Evolutionary conservation across 2,113 vertebrate genomes (phyloP), one percentile per base, ranked within the genome.

Genomic region (Numida meleagris): DNA sequence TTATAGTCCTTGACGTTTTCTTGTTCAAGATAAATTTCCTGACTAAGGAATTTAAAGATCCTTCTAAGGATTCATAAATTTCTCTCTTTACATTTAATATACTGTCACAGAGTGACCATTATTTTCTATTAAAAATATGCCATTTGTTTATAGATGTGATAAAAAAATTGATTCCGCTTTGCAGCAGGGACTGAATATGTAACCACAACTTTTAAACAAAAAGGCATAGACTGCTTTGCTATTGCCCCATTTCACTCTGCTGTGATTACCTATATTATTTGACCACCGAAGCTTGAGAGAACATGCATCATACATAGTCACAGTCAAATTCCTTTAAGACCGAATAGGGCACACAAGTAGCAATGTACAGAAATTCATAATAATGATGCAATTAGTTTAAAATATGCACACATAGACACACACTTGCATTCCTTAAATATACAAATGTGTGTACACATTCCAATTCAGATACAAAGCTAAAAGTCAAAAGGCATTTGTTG

Each of bases 1-100:
- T 77, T 93, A 45, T 46, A 94, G 46, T 66, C 87, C 38, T 62
- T 14, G 21, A 96, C 81, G 63, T 59, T 81, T 91, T 86, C 90
- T 86, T 93, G 77, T 85, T 96, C 55, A 81, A 92, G 55, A 18
- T 82, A 57, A 50, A 45, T 55, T 86, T 91, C 18, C 24, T 51
- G 31, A 42, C 83, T 46, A 85, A 9, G 93, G 29, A 92, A 51
- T 24, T 43, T 71, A 68, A 63, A 18, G 51, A 67, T n/a, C n/a
- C 51, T 86, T 86, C 23, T 62, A 91, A 78, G 48, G 91, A 83
- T 90, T 61, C 88, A 21, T 48, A 86, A 72, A 77, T 90, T 88
- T 88, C 31, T 45, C 72, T 88, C 48, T 68, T 88, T 63, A 81
- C 65, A 8, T 16, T 61, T 93, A 85, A 93, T 53, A 78, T 90